Evolutionary conservation across 1,140 invertebrate species (phyloP), one percentile per base, ranked within the genome.

Genomic region (Aphelinus certus): DNA sequence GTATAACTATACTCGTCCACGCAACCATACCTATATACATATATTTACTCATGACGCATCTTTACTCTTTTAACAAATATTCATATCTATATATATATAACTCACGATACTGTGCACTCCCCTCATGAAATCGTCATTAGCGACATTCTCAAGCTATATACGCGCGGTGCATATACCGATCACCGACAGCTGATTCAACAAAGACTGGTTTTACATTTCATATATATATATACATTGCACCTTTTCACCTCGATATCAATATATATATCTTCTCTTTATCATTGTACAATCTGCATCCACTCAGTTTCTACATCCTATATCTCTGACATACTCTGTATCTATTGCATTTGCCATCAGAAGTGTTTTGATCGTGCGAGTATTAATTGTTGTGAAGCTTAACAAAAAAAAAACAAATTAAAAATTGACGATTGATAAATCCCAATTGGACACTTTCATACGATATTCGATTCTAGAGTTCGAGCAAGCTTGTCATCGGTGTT

Each of bases 71-170:
- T 55, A 55, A 7, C 5, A 55, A 55, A 5, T 55, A 58, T 26
- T 68, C 6, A 58, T 69, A 58, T 60, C 3, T 69, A 48, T 69
- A 26, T 56, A 53, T 65, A 42, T 48, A 42, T 64, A 58, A 57
- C 53, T 73, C 53, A 55, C 48, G 49, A 7, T 47, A 53, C 66
- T 69, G 66, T 26, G 72, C 65, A 68, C 60, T 75, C 51, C 60
- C 66, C 60, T 69, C 65, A 56, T 66, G 42, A 10, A 55, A 10
- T 71, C 60, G 42, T 60, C 42, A 60, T 60, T 53, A 6, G 26
- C 26, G 26, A 26, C 26, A 26, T 26, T 26, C 26, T 26, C 26
- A 26, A 26, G 26, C 26, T 26, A 26, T 26, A 26, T 26, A 26
- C 26, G 26, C 26, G 26, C 26, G 26, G 26, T 26, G 26, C 26